Evolutionary conservation across 2,113 vertebrate species (phyloP).

Genomic region (Siniperca knerii): DNA sequence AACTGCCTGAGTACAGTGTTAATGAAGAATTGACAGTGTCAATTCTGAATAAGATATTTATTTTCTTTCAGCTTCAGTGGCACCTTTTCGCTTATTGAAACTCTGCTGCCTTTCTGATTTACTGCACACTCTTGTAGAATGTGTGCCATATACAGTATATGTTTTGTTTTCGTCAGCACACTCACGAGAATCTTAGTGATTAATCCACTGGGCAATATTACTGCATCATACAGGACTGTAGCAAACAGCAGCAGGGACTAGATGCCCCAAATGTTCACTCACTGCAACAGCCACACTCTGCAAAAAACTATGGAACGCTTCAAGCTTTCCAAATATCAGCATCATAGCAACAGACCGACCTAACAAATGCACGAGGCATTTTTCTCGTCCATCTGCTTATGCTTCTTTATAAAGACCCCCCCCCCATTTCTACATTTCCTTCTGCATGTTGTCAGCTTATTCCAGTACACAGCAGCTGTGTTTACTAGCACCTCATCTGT

Average conservation of each 20-base stretch:
- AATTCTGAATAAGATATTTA: background rate
- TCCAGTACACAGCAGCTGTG: conserved; percentile 25
- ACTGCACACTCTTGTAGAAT: background rate
- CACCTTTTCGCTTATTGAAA: background rate
- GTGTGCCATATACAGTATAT: background rate
- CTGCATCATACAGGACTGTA: conserved; percentile 39
- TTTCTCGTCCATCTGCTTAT: conserved; percentile 18
- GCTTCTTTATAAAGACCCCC: background rate
- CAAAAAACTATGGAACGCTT: conserved; percentile 15
- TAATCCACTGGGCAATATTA: conserved; percentile 30
- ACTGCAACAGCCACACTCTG: conserved; percentile 25
- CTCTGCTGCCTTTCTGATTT: background rate
- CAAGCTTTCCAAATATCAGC: conserved; percentile 21
- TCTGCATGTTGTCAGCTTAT: conserved; percentile 18
- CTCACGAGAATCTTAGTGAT: conserved; percentile 13
- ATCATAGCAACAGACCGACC: conserved; percentile 10
- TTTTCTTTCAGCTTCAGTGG: conserved; percentile 9
- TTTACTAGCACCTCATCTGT: conserved; percentile 43
- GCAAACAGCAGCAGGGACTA: conserved; percentile 26
- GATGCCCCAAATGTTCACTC: conserved; percentile 28
- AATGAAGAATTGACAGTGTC: background rate
- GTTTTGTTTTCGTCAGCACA: conserved; percentile 18
- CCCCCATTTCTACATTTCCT: background rate
- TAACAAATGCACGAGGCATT: conserved; percentile 22
- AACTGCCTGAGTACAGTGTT: background rate